Evolutionary conservation across 2,113 vertebrate genomes (phyloP).

Genomic region (Gulo gulo): DNA sequence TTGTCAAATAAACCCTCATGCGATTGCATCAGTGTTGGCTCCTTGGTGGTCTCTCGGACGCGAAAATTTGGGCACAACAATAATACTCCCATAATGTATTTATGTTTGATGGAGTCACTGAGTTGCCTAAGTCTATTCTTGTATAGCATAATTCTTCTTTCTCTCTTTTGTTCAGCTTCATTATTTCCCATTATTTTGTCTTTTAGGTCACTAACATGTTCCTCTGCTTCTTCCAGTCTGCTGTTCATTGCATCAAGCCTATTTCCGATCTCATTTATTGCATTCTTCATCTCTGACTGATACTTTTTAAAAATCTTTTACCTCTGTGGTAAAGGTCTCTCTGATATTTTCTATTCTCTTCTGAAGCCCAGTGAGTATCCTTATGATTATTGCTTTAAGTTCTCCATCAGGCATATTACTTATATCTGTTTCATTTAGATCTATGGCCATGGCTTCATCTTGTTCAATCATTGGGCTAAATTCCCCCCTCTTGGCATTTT

Average conservation of each 20-base stretch:
- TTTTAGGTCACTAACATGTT: not conserved
- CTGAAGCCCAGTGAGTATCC: not conserved
- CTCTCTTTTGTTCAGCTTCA: not conserved
- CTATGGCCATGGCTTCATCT: not conserved
- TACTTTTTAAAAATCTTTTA: not conserved
- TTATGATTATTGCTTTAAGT: not conserved
- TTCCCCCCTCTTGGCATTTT: not conserved
- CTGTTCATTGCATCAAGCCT: not conserved
- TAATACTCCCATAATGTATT: too few relatives aligned
- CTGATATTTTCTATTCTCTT: not conserved
- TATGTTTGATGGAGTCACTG: not conserved
- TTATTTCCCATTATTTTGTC: not conserved
- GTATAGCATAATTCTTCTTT: not conserved
- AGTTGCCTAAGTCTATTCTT: not conserved
- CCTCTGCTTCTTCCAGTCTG: not conserved
- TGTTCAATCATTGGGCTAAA: not conserved
- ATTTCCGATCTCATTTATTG: not conserved
- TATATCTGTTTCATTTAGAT: not conserved
- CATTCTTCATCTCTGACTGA: not conserved
- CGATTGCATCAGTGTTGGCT: too few relatives aligned
- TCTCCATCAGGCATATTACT: not conserved
- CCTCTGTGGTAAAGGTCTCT: not conserved
- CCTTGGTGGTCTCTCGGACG: too few relatives aligned
- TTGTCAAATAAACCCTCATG: too few relatives aligned
- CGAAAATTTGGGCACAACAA: too few relatives aligned